phyloP scores from a whole-genome alignment of 2,797 vertebrate species.

The Sebastes diaconus region DNA sequence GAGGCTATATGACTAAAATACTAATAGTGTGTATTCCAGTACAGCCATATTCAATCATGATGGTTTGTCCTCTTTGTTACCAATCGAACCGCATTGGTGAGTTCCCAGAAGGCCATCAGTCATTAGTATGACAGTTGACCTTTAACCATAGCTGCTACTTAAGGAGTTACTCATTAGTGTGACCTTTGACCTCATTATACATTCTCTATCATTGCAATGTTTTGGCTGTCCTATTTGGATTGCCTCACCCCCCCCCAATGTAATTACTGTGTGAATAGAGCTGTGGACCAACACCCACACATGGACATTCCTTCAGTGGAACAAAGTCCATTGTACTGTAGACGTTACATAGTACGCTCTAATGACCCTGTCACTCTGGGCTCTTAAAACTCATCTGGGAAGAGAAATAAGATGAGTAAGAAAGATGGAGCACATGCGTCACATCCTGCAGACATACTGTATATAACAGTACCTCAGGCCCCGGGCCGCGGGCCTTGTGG shows the following conservation, averaged over 20 bases:
- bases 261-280: neutral
- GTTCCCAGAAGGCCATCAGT: conserved; percentile 8
- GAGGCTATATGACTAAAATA: conserved; percentile 3
- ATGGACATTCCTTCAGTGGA: neutral
- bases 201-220: conserved; percentile 1
- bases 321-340: neutral
- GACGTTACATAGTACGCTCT: neutral
- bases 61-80: neutral
- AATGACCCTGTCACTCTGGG: neutral
- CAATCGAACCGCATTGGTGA: neutral
- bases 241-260: neutral
- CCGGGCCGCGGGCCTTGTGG: too few species aligned
- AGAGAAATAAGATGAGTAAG: neutral
- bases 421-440: conserved; percentile 1
- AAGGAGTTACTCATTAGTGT: conserved; percentile 22
- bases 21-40: neutral
- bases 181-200: conserved; percentile 54
- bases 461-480: too few species aligned
- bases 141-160: conserved; percentile 15
- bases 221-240: neutral
- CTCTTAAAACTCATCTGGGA: neutral
- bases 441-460: conserved; percentile 9
- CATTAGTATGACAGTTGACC: conserved; percentile 22
- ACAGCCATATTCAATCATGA: neutral
- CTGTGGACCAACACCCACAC: neutral